These are phyloP conservation scores for Hippoglossus hippoglossus DNA, from an alignment of 2,797 vertebrate genomes.

Conservation along the genomic window DNA sequence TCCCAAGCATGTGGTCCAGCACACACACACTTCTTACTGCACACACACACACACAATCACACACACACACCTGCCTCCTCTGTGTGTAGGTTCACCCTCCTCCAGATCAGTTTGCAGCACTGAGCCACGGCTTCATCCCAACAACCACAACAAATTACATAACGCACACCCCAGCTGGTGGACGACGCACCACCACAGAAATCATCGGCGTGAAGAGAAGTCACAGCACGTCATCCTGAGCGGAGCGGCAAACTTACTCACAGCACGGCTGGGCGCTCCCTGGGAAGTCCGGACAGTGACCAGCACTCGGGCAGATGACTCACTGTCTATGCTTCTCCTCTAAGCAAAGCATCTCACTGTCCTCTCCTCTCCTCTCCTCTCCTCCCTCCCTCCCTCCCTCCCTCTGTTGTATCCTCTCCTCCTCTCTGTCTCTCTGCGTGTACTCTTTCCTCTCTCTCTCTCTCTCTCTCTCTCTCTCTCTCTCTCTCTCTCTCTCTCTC, in stretches of 20 bases:
- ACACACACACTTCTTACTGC: too few species aligned
- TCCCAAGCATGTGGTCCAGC: conserved; percentile 20
- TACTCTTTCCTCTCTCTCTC: conserved; percentile 13
- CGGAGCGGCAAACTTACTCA: conserved; percentile 68
- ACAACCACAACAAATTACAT: conserved; percentile 76
- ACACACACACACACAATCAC: conserved; percentile 16
- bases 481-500: conserved; percentile 6
- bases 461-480: not conserved
- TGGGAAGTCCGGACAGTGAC: conserved; percentile 55
- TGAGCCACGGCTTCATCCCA: conserved; percentile 67
- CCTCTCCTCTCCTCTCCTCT: conserved; percentile 24
- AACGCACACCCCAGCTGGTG: conserved; percentile 65
- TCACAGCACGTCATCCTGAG: conserved; percentile 20
- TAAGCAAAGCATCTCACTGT: conserved; percentile 14
- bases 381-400: conserved; percentile 5
- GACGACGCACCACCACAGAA: conserved; percentile 24
- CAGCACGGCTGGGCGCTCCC: conserved; percentile 39
- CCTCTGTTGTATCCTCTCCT: conserved; percentile 1
- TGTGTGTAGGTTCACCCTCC: conserved; percentile 32
- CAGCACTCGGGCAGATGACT: conserved; percentile 62
- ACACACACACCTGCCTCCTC: conserved; percentile 57
- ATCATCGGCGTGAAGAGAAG: conserved; percentile 30
- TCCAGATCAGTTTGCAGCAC: conserved; percentile 60
- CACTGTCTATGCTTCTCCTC: conserved; percentile 53
- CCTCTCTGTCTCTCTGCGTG: conserved; percentile 7